Conservation (phyloP, 2,888 invertebrate species). For the Rotaria macrura region DNA sequence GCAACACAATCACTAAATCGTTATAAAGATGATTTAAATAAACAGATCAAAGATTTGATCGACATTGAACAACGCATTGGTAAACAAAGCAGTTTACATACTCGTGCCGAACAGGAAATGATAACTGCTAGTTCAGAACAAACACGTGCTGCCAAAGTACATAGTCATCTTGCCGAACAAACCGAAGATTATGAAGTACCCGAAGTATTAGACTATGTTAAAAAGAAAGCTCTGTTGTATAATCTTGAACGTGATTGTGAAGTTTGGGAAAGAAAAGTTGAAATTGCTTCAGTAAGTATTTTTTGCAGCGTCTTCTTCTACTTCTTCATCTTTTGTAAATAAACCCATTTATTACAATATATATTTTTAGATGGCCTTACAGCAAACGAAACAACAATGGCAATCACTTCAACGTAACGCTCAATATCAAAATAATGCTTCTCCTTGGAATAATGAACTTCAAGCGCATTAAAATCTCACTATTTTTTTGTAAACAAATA, state of each 20-base stretch:
- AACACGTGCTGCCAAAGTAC: constrained; percentile 45
- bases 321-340: too few relatives aligned
- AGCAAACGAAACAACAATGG: not conserved
- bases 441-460: not conserved
- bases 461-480: not conserved
- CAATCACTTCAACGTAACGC: not conserved
- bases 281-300: constrained; percentile 47
- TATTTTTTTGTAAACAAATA: not conserved
- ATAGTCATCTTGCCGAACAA: constrained; percentile 45
- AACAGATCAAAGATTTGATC: not conserved
- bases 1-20: constrained; percentile 46
- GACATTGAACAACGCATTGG: constrained; percentile 19
- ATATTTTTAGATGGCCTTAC: not conserved
- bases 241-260: constrained; percentile 48
- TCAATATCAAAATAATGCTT: not conserved
- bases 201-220: constrained; percentile 49
- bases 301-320: too few relatives aligned
- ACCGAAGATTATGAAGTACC: constrained; percentile 48
- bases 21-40: constrained; percentile 1
- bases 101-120: not conserved
- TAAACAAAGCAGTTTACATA: not conserved
- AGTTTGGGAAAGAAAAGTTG: constrained; percentile 50
- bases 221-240: constrained; percentile 47
- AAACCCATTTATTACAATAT: too few relatives aligned
- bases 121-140: constrained; percentile 40